A percentile compares a stretch with the other conserved stretches of the same genome.
Conservation (phyloP, 2,113 vertebrate genomes). For the Psilopogon haemacephalus region DNA sequence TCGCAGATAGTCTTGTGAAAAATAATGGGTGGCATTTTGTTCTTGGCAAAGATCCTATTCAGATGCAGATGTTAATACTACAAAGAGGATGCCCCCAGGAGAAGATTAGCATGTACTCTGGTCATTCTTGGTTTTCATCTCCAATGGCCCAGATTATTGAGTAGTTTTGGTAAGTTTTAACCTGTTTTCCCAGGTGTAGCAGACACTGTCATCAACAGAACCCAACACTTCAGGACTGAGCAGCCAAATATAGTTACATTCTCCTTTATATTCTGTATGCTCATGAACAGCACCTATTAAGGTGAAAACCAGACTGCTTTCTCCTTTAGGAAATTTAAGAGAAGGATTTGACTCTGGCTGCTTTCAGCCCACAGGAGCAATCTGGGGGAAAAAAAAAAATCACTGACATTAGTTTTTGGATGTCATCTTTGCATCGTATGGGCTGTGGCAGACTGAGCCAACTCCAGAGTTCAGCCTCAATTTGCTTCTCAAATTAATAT, state of each 20-base stretch:
- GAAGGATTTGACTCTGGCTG: slow-evolving; percentile 1
- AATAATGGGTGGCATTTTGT: not conserved
- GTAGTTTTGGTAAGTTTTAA: not conserved
- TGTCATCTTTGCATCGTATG: slow-evolving; percentile 41
- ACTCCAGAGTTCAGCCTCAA: slow-evolving; percentile 8
- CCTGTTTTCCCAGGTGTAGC: not conserved
- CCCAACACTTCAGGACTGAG: not conserved
- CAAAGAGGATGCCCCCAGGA: not conserved
- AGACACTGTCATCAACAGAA: not conserved
- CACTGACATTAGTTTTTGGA: slow-evolving; percentile 22
- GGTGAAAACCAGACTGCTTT: not conserved
- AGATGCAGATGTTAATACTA: not conserved
- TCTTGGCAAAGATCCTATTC: not conserved
- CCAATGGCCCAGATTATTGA: not conserved
- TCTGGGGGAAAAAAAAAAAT: not conserved
- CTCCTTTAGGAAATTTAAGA: not conserved
- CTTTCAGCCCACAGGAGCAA: slow-evolving; percentile 10
- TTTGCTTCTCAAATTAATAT: slow-evolving; percentile 46
- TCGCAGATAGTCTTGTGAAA: not conserved
- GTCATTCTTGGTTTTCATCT: not conserved
- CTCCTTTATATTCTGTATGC: not conserved
- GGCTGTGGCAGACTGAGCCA: slow-evolving; percentile 1
- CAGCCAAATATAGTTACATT: not conserved
- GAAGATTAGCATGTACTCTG: not conserved
- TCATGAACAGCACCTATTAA: not conserved